These are phyloP conservation scores for Zelleria hepariella DNA, from an alignment of 2,888 invertebrate species.

Conservation along the genomic window DNA sequence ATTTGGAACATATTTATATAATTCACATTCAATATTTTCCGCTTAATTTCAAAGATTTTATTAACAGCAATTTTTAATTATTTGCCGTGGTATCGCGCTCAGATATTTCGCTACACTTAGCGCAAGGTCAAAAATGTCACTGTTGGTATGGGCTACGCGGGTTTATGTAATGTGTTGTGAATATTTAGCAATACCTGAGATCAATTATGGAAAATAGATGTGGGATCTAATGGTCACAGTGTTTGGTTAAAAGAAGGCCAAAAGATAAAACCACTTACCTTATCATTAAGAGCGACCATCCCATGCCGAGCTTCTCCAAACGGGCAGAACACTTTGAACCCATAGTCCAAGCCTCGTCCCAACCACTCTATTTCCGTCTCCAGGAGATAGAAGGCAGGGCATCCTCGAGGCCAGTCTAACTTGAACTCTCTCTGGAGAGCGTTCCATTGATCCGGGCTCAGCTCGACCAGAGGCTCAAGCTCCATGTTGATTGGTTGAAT, in stretches of 20 bases:
- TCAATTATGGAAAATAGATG: too few species aligned
- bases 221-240: too few species aligned
- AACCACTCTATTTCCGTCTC: conserved; percentile 39
- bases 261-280: conserved; percentile 23
- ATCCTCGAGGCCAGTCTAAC: conserved; percentile 34
- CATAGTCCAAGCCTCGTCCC: conserved; percentile 25
- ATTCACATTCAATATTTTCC: too few species aligned
- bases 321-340: conserved; percentile 50
- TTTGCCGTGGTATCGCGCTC: not conserved
- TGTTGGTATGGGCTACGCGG: too few species aligned
- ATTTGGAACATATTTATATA: too few species aligned
- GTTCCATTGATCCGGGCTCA: conserved; percentile 28
- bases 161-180: too few species aligned
- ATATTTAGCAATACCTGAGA: too few species aligned
- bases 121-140: too few species aligned
- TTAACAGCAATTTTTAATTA: not conserved
- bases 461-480: conserved; percentile 17
- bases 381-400: conserved; percentile 40
- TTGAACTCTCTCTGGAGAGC: conserved; percentile 26
- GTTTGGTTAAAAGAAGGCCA: too few species aligned
- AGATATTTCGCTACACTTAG: not conserved
- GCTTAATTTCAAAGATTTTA: too few species aligned
- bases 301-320: conserved; percentile 44
- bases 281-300: conserved; percentile 36
- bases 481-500: conserved; percentile 7